Base-by-base conservation (phyloP, 2,113 vertebrate species). In the Albula glossodonta region DNA sequence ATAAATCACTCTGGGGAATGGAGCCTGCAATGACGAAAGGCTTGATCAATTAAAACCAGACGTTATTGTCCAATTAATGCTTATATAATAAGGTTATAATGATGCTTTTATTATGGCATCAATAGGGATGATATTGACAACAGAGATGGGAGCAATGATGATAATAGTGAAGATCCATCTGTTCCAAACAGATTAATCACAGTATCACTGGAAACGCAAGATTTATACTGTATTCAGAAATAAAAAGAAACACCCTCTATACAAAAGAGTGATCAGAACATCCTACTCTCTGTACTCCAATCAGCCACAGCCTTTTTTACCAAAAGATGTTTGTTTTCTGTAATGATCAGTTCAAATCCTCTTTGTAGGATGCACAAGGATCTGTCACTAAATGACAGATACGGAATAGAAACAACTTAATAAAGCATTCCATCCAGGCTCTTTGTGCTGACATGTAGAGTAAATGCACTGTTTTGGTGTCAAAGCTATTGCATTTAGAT, bases 11-110 rank as follows among this genome's bases (percentile, higher is more conserved):
- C 56, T 12, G 56, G 56, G 1, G 12, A 60, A 13, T 60, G 56
- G 56, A 41, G 31, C 31, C 31, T 41, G 31, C 31, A 41, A 41
- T 87, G 94, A 96, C 74, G 4, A 17, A 4, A 15, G 60, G 60
- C 4, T 17, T 63, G 15, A 63, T 63, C 12, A 17, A 56, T 56
- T 63, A 51, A 31, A 49, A n/a, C 48, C 4, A n/a, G 41, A 19
- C 4, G 49, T 41, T 25, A 4, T 51, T 17, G 3, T 51, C 52
- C 8, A 22, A 51, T 74, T 79, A 8, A 66, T 81, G 78, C 13
- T 31, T n/a, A 50, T n/a, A 17, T 50, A 53, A 50, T 50, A 25
- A 50, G 10, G 15, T n/a, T 49, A 63, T 2, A n/a, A 41, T 53
- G 3, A 51, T 85, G 83, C n/a, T 66, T 52, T 70, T 41, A 15